Evolutionary conservation across 1,140 invertebrate genomes (phyloP).

Genomic region (Neodiprion virginianus): DNA sequence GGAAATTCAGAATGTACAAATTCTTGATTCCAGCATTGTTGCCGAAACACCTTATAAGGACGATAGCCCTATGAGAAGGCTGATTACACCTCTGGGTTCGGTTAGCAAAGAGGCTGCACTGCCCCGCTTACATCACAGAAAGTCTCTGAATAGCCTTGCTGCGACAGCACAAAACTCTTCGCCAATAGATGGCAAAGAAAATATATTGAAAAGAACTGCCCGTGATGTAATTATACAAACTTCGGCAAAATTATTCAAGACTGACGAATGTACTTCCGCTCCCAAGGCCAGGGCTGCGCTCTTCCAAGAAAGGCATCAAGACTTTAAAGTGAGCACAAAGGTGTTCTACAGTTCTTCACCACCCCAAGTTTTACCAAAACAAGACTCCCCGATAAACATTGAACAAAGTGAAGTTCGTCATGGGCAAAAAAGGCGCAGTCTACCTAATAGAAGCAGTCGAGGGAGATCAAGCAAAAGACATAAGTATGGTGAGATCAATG

Average conservation of each 20-base stretch:
- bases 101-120: slow-evolving; percentile 39
- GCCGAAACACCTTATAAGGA: slow-evolving; percentile 46
- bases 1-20: slow-evolving; percentile 25
- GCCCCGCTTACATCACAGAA: slow-evolving; percentile 45
- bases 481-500: slow-evolving; percentile 47
- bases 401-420: slow-evolving; percentile 22
- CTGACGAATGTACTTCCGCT: slow-evolving; percentile 31
- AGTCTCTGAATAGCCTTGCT: slow-evolving; percentile 37
- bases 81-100: slow-evolving; percentile 50
- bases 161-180: slow-evolving; percentile 29
- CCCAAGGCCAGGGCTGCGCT: slow-evolving; percentile 50
- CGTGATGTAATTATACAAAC: slow-evolving; percentile 26
- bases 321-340: slow-evolving; percentile 45
- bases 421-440: slow-evolving; percentile 38
- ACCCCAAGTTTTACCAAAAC: neutral
- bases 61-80: slow-evolving; percentile 32
- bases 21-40: slow-evolving; percentile 9
- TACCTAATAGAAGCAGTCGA: slow-evolving; percentile 24
- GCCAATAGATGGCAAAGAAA: slow-evolving; percentile 33
- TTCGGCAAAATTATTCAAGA: slow-evolving; percentile 37
- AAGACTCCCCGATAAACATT: slow-evolving; percentile 15
- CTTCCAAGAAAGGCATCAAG: slow-evolving; percentile 43
- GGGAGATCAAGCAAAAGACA: slow-evolving; percentile 29
- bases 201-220: slow-evolving; percentile 37
- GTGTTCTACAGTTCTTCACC: slow-evolving; percentile 42